phyloP scores from a whole-genome alignment of 2,113 vertebrate species.

The Coryphaenoides rupestris region DNA sequence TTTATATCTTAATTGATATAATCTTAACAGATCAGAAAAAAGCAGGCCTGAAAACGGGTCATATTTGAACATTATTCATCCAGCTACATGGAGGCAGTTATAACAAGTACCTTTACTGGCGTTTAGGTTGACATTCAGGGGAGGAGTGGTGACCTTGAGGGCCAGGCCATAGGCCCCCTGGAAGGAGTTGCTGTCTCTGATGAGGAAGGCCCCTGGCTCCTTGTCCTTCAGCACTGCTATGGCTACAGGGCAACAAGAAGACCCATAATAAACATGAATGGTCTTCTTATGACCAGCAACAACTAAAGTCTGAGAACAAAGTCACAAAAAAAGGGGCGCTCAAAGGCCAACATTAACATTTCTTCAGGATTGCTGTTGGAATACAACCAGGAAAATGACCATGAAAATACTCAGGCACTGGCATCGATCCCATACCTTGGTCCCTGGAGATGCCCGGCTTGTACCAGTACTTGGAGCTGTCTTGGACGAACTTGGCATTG shows the following conservation, averaged over 20 bases:
- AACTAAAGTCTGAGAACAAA: neutral
- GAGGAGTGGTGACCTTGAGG: constrained; percentile 83
- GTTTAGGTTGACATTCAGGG: constrained; percentile 72
- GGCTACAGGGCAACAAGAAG: constrained; percentile 58
- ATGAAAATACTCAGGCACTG: neutral
- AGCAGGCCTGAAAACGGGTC: too few relatives aligned
- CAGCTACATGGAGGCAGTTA: too few relatives aligned
- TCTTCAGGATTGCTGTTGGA: neutral
- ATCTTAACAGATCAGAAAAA: too few relatives aligned
- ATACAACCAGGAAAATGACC: neutral
- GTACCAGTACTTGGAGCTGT: constrained; percentile 92
- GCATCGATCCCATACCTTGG: constrained; percentile 73
- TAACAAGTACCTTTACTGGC: constrained; percentile 71
- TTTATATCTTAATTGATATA: too few relatives aligned
- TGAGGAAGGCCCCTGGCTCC: constrained; percentile 86
- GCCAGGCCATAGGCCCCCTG: constrained; percentile 92
- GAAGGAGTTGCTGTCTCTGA: constrained; percentile 91
- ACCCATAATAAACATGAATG: neutral
- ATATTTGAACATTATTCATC: too few relatives aligned
- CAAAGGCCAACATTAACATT: neutral
- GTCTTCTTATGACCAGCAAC: too few relatives aligned
- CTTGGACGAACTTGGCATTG: constrained; percentile 87
- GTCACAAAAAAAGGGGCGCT: neutral
- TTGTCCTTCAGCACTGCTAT: constrained; percentile 84
- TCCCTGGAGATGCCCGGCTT: constrained; percentile 88